phyloP scores from a whole-genome alignment of 2,797 vertebrate species.

The Hafferia zeledoni region DNA sequence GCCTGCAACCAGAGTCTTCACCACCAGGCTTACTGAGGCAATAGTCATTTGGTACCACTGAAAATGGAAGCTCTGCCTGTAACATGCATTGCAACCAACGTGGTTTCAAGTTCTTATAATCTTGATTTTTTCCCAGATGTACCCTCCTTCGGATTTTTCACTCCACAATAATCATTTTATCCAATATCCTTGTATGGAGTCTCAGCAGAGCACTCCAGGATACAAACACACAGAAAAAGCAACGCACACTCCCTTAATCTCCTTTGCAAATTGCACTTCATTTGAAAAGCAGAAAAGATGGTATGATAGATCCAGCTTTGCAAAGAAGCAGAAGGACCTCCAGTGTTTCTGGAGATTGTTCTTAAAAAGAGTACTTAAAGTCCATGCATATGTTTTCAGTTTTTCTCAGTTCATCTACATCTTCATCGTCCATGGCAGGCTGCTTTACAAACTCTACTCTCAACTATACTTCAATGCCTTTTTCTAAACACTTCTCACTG shows the following conservation, averaged over 20 bases:
- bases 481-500: background rate
- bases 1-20: background rate
- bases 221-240: background rate
- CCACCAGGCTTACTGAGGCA: background rate
- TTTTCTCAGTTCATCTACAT: background rate
- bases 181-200: background rate
- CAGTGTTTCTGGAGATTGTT: background rate
- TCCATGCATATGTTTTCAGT: background rate
- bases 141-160: background rate
- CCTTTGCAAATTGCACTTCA: background rate
- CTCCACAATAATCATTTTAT: background rate
- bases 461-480: background rate
- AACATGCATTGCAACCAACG: background rate
- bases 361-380: background rate
- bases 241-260: background rate
- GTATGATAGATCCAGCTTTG: background rate
- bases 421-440: background rate
- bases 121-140: background rate
- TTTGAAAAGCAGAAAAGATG: background rate
- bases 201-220: background rate
- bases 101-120: background rate
- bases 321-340: background rate
- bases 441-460: background rate
- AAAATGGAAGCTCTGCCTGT: background rate
- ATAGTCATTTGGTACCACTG: background rate